These are phyloP conservation scores for Athalia rosae DNA, from an alignment of 2,888 invertebrate genomes.

Conservation along the genomic window DNA sequence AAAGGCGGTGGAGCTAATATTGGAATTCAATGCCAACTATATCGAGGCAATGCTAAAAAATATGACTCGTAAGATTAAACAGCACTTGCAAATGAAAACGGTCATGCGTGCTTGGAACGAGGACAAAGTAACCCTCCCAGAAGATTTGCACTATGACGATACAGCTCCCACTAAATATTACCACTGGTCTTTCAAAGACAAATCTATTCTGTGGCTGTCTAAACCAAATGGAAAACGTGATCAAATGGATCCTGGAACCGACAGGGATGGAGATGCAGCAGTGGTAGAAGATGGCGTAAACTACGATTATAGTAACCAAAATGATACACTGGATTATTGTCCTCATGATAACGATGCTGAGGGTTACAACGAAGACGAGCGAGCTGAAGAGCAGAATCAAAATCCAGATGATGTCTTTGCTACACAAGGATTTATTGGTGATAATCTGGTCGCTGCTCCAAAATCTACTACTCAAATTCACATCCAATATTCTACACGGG, in stretches of 20 bases:
- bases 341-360: slow-evolving; percentile 58
- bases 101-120: slow-evolving; percentile 58
- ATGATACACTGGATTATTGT: slow-evolving; percentile 76
- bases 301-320: slow-evolving; percentile 77
- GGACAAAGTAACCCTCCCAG: slow-evolving; percentile 57
- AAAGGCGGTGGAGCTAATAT: slow-evolving; percentile 55
- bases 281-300: slow-evolving; percentile 69
- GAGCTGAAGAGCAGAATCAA: slow-evolving; percentile 62
- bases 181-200: slow-evolving; percentile 41
- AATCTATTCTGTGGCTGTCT: not conserved
- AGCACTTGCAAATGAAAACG: slow-evolving; percentile 54
- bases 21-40: slow-evolving; percentile 51
- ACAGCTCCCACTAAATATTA: slow-evolving; percentile 51
- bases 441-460: slow-evolving; percentile 81
- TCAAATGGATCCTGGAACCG: not conserved
- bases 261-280: slow-evolving; percentile 47
- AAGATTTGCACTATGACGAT: slow-evolving; percentile 56
- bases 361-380: too few species aligned
- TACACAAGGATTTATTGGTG: slow-evolving; percentile 70
- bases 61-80: not conserved
- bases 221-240: slow-evolving; percentile 36
- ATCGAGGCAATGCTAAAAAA: not conserved
- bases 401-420: slow-evolving; percentile 53
- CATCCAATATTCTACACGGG: slow-evolving; percentile 87
- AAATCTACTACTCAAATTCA: slow-evolving; percentile 80